Percentiles rank a stretch among this genome's conserved stretches.
Conservation (phyloP, 1,140 invertebrate genomes). For the Luehdorfia chinensis region DNA sequence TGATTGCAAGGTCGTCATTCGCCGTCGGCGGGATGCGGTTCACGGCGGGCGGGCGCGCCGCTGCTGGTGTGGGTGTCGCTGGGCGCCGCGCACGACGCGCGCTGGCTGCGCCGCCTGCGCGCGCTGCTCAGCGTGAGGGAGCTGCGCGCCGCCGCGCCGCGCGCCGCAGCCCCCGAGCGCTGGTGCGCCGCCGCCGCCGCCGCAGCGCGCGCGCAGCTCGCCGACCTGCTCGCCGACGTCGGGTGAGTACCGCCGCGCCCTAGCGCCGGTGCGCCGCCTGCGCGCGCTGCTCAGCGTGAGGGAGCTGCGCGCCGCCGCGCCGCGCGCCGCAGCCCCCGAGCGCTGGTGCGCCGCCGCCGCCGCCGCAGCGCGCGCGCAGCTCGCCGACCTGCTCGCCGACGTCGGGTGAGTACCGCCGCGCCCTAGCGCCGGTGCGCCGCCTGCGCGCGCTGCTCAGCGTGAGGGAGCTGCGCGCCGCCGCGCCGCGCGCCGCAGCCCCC, state of each 20-base stretch:
- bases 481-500: constrained; percentile 16
- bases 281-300: constrained; percentile 34
- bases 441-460: constrained; percentile 35
- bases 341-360: constrained; percentile 28
- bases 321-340: constrained; percentile 18
- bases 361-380: constrained; percentile 14
- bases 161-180: constrained; percentile 20
- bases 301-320: constrained; percentile 19
- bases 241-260: constrained; percentile 21
- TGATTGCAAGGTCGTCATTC: too few species aligned
- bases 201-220: constrained; percentile 16
- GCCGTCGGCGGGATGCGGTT: too few species aligned
- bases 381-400: constrained; percentile 25
- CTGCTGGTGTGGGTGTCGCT: constrained; percentile 34
- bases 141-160: constrained; percentile 19
- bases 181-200: constrained; percentile 26
- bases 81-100: constrained; percentile 26
- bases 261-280: constrained; percentile 38
- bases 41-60: constrained; percentile 15
- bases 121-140: constrained; percentile 32
- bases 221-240: constrained; percentile 25
- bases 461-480: constrained; percentile 22
- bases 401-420: constrained; percentile 21
- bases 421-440: too few species aligned
- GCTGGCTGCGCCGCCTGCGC: constrained; percentile 39